Conservation (phyloP, 2,113 vertebrate species). For the Uropsilus gracilis region DNA sequence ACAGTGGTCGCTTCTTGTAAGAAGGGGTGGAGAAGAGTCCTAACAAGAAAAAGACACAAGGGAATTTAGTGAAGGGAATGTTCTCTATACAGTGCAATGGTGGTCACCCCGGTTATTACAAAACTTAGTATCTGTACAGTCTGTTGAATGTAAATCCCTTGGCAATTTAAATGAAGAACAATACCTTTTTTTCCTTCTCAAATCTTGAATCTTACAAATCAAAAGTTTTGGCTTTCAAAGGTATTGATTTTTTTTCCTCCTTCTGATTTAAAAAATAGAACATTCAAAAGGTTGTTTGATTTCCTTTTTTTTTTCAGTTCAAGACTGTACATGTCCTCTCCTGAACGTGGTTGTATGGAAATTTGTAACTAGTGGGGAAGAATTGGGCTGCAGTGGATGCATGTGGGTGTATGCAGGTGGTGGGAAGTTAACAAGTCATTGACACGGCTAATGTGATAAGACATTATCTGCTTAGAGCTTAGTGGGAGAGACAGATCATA, state of each 20-base stretch:
- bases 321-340: neutral
- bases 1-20: neutral
- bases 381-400: neutral
- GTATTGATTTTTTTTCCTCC: neutral
- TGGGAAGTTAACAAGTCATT: neutral
- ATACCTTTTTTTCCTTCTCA: neutral
- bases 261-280: constrained; percentile 4
- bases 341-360: neutral
- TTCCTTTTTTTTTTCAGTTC: neutral
- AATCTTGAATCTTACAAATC: neutral
- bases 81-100: neutral
- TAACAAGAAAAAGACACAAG: neutral
- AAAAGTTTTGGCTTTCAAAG: constrained; percentile 31
- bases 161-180: neutral
- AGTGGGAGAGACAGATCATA: neutral
- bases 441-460: neutral
- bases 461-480: neutral
- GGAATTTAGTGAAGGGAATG: neutral
- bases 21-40: neutral
- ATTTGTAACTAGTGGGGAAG: neutral
- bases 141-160: neutral
- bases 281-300: neutral
- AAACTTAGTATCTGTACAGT: constrained; percentile 3
- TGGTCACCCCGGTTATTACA: neutral
- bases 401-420: neutral